Conservation (phyloP, 2,113 vertebrate species). For the Hypomesus transpacificus region DNA sequence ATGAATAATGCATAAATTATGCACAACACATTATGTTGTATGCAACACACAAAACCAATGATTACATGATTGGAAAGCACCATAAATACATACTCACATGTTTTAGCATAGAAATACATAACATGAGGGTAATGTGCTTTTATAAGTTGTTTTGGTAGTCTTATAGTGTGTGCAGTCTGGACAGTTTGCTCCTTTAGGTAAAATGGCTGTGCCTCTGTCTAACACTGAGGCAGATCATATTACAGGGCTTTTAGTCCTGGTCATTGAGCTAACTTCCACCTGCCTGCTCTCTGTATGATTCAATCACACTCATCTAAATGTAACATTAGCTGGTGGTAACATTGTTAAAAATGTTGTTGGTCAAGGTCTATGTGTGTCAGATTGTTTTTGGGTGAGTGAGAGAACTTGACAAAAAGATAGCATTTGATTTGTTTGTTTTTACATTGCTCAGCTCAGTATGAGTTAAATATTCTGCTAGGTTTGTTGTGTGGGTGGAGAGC, state of each 20-base stretch:
- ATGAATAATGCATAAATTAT: slow-evolving; percentile 1
- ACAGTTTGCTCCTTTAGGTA: slow-evolving; percentile 31
- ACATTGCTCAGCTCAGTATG: not conserved
- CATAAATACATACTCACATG: not conserved
- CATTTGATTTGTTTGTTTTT: slow-evolving; percentile 5
- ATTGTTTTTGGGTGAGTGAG: slow-evolving; percentile 37
- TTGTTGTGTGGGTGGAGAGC: slow-evolving; percentile 20
- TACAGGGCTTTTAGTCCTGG: slow-evolving; percentile 44
- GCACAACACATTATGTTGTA: not conserved
- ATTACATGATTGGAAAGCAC: not conserved
- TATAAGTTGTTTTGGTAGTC: not conserved
- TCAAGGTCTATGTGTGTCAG: slow-evolving; percentile 27
- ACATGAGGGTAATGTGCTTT: not conserved
- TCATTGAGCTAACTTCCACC: slow-evolving; percentile 38
- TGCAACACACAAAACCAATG: not conserved
- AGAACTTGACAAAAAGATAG: not conserved
- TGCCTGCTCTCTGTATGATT: slow-evolving; percentile 41
- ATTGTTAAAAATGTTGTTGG: slow-evolving; percentile 41
- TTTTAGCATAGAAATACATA: not conserved
- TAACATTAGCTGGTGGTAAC: slow-evolving; percentile 54
- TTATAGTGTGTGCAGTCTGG: slow-evolving; percentile 38
- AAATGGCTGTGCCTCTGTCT: slow-evolving; percentile 32
- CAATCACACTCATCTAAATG: slow-evolving; percentile 57
- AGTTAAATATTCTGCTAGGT: slow-evolving; percentile 5
- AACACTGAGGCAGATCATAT: slow-evolving; percentile 52